phyloP scores from a whole-genome alignment of 2,797 vertebrate species.

The Rhinogobio ventralis region DNA sequence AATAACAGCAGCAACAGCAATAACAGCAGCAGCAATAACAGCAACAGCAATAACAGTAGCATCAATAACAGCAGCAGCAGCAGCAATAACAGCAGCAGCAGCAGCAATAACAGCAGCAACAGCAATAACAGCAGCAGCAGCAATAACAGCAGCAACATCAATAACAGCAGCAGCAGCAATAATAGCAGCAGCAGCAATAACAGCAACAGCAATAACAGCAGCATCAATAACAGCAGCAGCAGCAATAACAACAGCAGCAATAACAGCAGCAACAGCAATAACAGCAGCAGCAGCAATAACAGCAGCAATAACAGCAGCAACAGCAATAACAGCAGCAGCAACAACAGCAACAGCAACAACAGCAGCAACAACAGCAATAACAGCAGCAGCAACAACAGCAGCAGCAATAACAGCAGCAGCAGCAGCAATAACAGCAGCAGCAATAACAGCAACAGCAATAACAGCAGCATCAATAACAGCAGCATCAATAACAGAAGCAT shows the following conservation, averaged over 20 bases:
- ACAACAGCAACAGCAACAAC: background rate
- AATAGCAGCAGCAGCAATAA: background rate
- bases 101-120: too few relatives aligned
- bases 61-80: too few relatives aligned
- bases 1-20: too few relatives aligned
- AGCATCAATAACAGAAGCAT: background rate
- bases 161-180: background rate
- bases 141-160: background rate
- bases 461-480: background rate
- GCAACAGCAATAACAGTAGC: too few relatives aligned
- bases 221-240: background rate
- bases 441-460: background rate
- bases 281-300: background rate
- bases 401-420: rapidly evolving
- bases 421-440: background rate
- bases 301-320: background rate
- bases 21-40: too few relatives aligned
- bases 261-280: background rate
- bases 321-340: background rate
- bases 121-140: background rate
- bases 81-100: too few relatives aligned
- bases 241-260: background rate
- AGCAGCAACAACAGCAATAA: background rate
- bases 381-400: rapidly evolving
- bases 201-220: background rate